A percentile compares a stretch with the other conserved stretches of the same genome.
These are phyloP conservation scores for Malacoctenus gilli DNA, from an alignment of 2,797 vertebrate species.

Conservation along the genomic window DNA sequence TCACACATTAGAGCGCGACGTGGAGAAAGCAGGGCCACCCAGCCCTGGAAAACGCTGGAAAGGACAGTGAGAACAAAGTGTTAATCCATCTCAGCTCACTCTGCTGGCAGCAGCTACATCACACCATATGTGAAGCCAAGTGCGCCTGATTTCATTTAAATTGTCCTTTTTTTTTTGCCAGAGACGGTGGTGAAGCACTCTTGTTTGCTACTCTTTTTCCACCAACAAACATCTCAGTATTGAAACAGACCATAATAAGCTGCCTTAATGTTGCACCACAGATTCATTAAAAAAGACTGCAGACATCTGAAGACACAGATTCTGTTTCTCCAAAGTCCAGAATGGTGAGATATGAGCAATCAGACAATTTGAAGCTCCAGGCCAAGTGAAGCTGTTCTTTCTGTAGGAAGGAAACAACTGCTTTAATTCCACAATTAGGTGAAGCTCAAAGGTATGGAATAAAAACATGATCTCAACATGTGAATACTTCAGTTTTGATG, in stretches of 20 bases:
- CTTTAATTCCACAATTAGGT: too few species aligned
- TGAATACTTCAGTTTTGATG: too few species aligned
- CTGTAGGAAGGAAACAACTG: too few species aligned
- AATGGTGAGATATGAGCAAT: too few species aligned
- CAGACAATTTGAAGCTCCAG: too few species aligned
- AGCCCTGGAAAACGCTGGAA: constrained; percentile 7
- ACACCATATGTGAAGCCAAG: constrained; percentile 28
- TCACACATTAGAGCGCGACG: constrained; percentile 9
- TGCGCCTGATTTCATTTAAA: constrained; percentile 16
- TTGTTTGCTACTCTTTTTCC: background rate
- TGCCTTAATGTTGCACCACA: background rate
- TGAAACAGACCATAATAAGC: background rate
- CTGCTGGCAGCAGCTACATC: constrained; percentile 30
- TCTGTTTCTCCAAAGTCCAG: background rate
- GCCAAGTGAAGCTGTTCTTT: too few species aligned
- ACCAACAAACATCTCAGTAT: background rate
- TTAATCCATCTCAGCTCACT: constrained; percentile 35
- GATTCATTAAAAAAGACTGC: too few species aligned
- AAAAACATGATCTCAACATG: too few species aligned
- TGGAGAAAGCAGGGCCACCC: constrained; percentile 27
- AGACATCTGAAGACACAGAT: background rate
- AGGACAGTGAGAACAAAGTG: constrained; percentile 21
- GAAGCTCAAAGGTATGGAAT: too few species aligned
- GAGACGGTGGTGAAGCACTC: background rate
- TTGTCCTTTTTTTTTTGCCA: constrained; percentile 2